Conservation (phyloP, 2,797 vertebrate genomes). For the Tangara arthus region DNA sequence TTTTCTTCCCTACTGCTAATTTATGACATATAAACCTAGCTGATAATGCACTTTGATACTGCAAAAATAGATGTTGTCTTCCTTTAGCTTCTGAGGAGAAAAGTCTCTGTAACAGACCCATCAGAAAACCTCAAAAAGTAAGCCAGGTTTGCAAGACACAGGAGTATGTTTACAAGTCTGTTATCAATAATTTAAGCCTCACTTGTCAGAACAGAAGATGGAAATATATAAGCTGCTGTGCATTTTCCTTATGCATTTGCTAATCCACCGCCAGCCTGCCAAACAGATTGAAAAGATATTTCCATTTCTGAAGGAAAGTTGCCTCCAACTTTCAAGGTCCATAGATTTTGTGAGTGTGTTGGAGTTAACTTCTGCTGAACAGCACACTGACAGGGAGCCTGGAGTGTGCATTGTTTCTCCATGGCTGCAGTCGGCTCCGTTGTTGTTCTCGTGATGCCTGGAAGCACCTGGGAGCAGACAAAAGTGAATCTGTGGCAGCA, state of each 20-base stretch:
- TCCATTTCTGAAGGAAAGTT: slow-evolving; percentile 11
- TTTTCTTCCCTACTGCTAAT: neutral
- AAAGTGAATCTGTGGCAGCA: neutral
- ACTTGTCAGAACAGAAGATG: neutral
- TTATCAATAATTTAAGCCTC: slow-evolving; percentile 36
- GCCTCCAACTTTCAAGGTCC: neutral
- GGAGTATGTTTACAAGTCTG: neutral
- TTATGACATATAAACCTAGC: neutral
- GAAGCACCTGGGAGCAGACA: neutral
- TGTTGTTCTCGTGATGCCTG: neutral
- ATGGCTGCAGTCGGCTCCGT: neutral
- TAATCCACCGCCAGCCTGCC: neutral
- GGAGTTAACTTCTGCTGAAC: neutral
- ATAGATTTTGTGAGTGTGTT: neutral
- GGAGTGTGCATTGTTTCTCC: neutral
- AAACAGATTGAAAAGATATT: neutral
- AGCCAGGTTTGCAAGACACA: neutral
- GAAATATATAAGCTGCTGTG: neutral
- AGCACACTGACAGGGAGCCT: neutral
- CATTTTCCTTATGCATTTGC: neutral
- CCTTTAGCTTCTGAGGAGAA: neutral
- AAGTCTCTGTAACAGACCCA: neutral
- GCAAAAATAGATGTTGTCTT: neutral
- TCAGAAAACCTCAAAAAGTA: neutral
- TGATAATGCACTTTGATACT: neutral